These are phyloP conservation scores for Eriocheir sinensis DNA, from an alignment of 1,140 invertebrate genomes.

Conservation along the genomic window DNA sequence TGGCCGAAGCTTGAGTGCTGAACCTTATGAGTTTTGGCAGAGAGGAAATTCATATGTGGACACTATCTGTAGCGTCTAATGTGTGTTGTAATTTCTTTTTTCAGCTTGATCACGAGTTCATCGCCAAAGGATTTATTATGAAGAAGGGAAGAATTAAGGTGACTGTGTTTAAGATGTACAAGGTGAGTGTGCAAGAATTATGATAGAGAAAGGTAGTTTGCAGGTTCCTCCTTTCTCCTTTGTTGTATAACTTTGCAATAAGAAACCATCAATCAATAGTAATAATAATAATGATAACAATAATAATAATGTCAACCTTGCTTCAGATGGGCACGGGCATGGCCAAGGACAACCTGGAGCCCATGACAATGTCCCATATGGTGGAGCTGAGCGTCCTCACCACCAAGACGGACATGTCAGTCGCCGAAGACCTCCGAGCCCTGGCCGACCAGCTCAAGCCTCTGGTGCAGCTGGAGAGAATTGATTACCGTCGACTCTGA, in stretches of 20 bases:
- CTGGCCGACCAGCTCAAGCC: constrained; percentile 98
- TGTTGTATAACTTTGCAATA: too few species aligned
- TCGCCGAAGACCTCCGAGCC: constrained; percentile 96
- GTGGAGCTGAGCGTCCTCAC: constrained; percentile 97
- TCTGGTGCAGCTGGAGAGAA: constrained; percentile 93
- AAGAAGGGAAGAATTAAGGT: constrained; percentile 98
- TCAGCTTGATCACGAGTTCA: constrained; percentile 94
- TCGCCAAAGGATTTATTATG: constrained; percentile 96
- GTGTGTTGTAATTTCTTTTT: constrained; percentile 65
- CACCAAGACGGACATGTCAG: constrained; percentile 94
- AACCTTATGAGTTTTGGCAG: too few species aligned
- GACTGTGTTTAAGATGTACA: constrained; percentile 96
- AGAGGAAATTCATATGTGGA: too few species aligned
- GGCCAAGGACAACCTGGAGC: constrained; percentile 88
- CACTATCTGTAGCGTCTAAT: too few species aligned
- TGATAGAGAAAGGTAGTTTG: neutral
- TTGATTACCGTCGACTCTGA: constrained; percentile 86
- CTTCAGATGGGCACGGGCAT: constrained; percentile 87
- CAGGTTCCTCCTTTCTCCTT: neutral
- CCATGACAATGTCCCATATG: constrained; percentile 95
- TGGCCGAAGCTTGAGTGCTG: too few species aligned
- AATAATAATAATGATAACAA: neutral
- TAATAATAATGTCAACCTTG: neutral
- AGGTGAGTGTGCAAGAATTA: constrained; percentile 82
- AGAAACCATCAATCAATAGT: too few species aligned